phyloP scores from a whole-genome alignment of 2,113 vertebrate genomes.

The Fukomys damarensis region DNA sequence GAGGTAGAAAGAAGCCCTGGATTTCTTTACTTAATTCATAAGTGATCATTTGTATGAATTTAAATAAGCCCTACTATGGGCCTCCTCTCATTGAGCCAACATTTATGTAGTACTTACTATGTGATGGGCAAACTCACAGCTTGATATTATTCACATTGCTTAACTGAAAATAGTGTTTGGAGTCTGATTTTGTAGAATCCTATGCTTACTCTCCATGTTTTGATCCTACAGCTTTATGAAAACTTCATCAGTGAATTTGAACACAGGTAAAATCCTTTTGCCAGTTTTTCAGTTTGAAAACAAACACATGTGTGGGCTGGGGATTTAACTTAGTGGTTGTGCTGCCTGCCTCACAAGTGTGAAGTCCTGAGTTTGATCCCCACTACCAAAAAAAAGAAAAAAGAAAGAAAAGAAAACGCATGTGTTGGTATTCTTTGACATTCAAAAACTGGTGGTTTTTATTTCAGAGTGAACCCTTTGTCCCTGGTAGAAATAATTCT shows the following conservation, averaged over 20 bases:
- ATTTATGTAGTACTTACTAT: fast-evolving
- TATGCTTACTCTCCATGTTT: not conserved
- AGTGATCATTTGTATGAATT: not conserved
- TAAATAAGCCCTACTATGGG: not conserved
- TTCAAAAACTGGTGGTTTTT: not conserved
- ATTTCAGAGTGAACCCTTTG: constrained; percentile 96
- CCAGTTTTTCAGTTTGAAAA: not conserved
- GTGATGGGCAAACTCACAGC: not conserved
- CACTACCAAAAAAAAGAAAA: no score
- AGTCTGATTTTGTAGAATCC: not conserved
- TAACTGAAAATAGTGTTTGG: not conserved
- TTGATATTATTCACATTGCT: not conserved
- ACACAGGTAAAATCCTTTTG: constrained; percentile 91
- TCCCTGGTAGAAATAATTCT: constrained; percentile 98
- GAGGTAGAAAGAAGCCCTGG: not conserved
- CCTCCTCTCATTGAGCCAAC: not conserved
- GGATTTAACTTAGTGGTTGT: no score
- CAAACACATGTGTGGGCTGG: no score
- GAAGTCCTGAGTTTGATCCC: no score
- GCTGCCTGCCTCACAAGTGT: no score
- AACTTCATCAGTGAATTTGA: constrained; percentile 99
- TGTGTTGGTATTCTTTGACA: not conserved
- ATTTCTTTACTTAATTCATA: not conserved
- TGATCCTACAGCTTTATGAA: constrained; percentile 92
- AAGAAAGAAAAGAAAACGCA: not conserved